Conservation (phyloP, 2,113 vertebrate species). For the Chionodraco myersi region DNA sequence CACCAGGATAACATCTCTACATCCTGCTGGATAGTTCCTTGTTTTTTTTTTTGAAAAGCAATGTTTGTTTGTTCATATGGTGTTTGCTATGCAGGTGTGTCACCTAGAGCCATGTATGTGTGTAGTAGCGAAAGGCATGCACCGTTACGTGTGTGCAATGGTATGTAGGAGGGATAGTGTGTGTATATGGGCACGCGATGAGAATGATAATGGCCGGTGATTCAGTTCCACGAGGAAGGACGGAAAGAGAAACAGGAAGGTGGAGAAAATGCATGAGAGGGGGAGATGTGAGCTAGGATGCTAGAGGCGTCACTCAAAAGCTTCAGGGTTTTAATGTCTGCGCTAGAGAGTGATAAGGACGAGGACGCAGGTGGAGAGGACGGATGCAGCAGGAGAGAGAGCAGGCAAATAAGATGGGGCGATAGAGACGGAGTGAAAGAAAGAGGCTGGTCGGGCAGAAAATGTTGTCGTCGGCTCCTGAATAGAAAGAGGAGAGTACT, state of each 20-base stretch:
- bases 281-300: slow-evolving; percentile 27
- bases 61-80: neutral
- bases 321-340: slow-evolving; percentile 49
- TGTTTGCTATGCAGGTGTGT: slow-evolving; percentile 17
- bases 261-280: slow-evolving; percentile 14
- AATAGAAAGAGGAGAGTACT: slow-evolving; percentile 28
- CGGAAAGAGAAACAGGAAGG: slow-evolving; percentile 15
- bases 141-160: slow-evolving; percentile 3
- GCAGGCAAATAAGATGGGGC: slow-evolving; percentile 2
- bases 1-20: neutral
- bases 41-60: neutral
- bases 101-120: neutral
- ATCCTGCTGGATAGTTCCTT: neutral
- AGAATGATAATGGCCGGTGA: slow-evolving; percentile 33
- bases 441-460: slow-evolving; percentile 59
- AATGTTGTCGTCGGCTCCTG: slow-evolving; percentile 46
- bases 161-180: neutral
- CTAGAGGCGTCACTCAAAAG: slow-evolving; percentile 45
- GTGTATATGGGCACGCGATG: neutral
- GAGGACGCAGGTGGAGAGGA: slow-evolving; percentile 11
- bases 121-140: neutral
- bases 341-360: slow-evolving; percentile 42
- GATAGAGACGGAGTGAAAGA: slow-evolving; percentile 14
- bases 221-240: slow-evolving; percentile 28
- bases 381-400: slow-evolving; percentile 12